Base-by-base conservation (phyloP, 2,797 vertebrate genomes). In the Bradypodion pumilum region DNA sequence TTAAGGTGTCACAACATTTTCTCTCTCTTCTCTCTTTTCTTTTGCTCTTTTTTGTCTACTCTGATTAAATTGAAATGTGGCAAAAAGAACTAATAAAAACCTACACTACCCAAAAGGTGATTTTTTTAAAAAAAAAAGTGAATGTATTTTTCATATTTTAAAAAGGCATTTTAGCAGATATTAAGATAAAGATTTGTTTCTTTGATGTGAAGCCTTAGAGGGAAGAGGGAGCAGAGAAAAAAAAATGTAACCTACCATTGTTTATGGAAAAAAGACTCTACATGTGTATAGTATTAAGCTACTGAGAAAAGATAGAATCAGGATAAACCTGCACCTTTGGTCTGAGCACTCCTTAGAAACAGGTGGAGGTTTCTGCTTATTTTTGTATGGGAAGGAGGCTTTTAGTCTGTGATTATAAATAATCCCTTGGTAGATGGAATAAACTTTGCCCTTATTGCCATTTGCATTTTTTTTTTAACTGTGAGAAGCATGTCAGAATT, bases 401-500 rank as follows among this genome's bases (percentile, higher is more conserved):
- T 89, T 87, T 82, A 35, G 35, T 89, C 85, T 89, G 79, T 92
- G 90, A 90, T 92, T 88, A 91, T 88, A 88, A 87, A 85, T 85
- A 83, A 37, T 59, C 84, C 86, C 92, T 94, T 93, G 89, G 92
- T 90, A 83, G 83, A 86, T 49, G 80, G 15, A 82, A 80, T 46
- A 66, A n/a, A 1, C 42, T 40, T 74, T 1, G 62, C 84, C 89
- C 78, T 85, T 85, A 0, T 88, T 81, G 65, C 0, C 0, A 73
- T 91, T 89, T 89, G 95, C 91, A 91, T 96, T 96, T 95, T 95
- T 96, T 95, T 91, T n/a, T n/a, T n/a, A n/a, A 92, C 95, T 94
- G 92, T 96, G 95, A 97, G 96, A 95, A 97, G 96, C 89, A 86
- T 97, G 96, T 97, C 96, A 95, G 94, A 96, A 93, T 91, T 92